These are phyloP conservation scores for Meandrina meandrites DNA, from an alignment of 92 coral and sea anemone genomes.

Conservation along the genomic window DNA sequence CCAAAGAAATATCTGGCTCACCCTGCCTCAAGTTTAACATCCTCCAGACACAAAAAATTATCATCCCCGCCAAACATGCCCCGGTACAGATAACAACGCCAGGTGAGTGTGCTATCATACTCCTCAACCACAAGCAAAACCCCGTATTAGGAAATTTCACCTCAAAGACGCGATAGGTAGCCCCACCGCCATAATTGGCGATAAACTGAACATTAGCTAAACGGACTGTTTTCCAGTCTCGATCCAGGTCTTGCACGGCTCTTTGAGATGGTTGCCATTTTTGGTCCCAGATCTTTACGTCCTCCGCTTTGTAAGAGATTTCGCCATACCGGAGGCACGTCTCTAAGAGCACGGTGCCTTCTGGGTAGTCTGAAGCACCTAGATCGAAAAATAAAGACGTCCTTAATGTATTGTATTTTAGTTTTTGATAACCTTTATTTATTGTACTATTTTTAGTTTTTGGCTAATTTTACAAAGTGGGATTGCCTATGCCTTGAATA, in stretches of 20 bases:
- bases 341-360: conserved; percentile 8
- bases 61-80: background rate
- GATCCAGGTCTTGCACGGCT: background rate
- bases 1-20: background rate
- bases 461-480: too few species aligned
- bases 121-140: background rate
- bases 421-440: too few species aligned
- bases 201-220: background rate
- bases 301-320: conserved; percentile 7
- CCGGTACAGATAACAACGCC: background rate
- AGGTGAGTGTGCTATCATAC: background rate
- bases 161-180: background rate
- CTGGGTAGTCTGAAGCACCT: background rate
- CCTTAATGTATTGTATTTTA: too few species aligned
- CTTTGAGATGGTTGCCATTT: background rate
- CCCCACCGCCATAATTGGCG: background rate
- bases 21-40: background rate
- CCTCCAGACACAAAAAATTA: background rate
- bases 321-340: conserved; percentile 6
- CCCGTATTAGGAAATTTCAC: background rate
- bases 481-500: too few species aligned
- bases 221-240: background rate
- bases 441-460: too few species aligned
- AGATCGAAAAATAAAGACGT: background rate
- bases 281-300: conserved; percentile 6